phyloP scores from a whole-genome alignment of 2,797 vertebrate genomes.

The Anguilla megastoma region DNA sequence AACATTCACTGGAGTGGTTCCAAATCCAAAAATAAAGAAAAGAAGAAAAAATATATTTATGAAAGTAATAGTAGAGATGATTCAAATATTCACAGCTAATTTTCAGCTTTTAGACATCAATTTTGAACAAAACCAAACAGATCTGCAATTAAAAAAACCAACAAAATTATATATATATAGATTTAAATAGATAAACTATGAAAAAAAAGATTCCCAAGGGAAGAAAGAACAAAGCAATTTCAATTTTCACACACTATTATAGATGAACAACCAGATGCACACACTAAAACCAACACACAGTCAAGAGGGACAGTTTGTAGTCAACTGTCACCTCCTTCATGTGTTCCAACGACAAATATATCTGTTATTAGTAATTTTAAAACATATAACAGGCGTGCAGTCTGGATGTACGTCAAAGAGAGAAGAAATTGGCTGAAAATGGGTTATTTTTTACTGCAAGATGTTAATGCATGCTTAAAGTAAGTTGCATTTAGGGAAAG shows the following conservation, averaged over 20 bases:
- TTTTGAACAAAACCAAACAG: conserved; percentile 58
- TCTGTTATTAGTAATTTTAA: conserved; percentile 74
- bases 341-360: conserved; percentile 68
- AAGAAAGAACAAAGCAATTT: conserved; percentile 76
- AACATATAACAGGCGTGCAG: conserved; percentile 85
- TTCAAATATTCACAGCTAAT: conserved; percentile 62
- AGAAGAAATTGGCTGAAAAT: conserved; percentile 85
- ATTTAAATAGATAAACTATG: conserved; percentile 30
- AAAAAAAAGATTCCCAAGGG: conserved; percentile 51
- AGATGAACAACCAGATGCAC: conserved; percentile 87
- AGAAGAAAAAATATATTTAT: conserved; percentile 71
- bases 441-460: conserved; percentile 81
- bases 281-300: conserved; percentile 85
- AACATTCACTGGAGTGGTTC: conserved; percentile 83
- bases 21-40: conserved; percentile 71
- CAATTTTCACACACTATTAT: conserved; percentile 82
- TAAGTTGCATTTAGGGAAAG: conserved; percentile 99
- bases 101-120: conserved; percentile 47
- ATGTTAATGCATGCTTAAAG: conserved; percentile 98
- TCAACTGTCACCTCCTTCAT: conserved; percentile 67
- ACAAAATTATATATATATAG: conserved; percentile 50
- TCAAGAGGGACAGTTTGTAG: conserved; percentile 77
- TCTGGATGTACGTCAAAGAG: conserved; percentile 91
- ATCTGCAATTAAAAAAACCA: conserved; percentile 65
- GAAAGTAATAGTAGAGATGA: conserved; percentile 59